Base-by-base conservation (phyloP, 2,797 vertebrate species). In the Bovichtus variegatus region DNA sequence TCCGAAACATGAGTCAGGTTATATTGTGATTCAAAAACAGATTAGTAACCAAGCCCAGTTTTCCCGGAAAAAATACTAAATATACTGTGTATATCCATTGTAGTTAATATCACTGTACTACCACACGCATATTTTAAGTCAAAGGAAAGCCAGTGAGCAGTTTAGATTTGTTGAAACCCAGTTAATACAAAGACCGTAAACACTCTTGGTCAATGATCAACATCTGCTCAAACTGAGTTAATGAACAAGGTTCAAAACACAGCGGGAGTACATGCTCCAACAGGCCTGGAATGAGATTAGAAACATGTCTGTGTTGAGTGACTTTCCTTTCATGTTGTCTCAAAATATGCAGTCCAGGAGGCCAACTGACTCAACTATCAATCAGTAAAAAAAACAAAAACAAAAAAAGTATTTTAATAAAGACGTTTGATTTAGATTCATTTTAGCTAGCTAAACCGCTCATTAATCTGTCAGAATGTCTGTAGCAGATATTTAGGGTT, bases 131-230 rank as follows among this genome's bases (percentile, higher is more conserved):
- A 16, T 34, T 59, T 2, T 8, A 23, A n/a, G 25, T 31, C n/a
- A 43, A 47, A 46, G 3, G 23, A 31, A 49, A 63, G 7, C 6
- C n/a, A 71, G 19, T 10, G 15, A 67, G 34, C 3, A 6, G 27
- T 27, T 51, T 31, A 15, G 0, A 31, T 19, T 5, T 1, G 12
- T 34, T 18, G 9, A 55, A 11, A 31, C 5, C 18, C 6, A 27
- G 18, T 62, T 25, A 72, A 18, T 23, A 2, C 6, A 18, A 34
- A 9, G 18, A 54, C 6, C 50, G 31, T 11, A 21, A 40, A 0
- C 4, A 6, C 47, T 0, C 0, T 15, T 23, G 12, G 2, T 72
- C 0, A 27, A n/a, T n/a, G 25, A 74, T 0, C 0, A 54, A 25
- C 36, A 46, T 10, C 25, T 63, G 46, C 55, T 58, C 50, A 5